phyloP scores from a whole-genome alignment of 2,888 invertebrate species.

The Tiphia femorata region DNA sequence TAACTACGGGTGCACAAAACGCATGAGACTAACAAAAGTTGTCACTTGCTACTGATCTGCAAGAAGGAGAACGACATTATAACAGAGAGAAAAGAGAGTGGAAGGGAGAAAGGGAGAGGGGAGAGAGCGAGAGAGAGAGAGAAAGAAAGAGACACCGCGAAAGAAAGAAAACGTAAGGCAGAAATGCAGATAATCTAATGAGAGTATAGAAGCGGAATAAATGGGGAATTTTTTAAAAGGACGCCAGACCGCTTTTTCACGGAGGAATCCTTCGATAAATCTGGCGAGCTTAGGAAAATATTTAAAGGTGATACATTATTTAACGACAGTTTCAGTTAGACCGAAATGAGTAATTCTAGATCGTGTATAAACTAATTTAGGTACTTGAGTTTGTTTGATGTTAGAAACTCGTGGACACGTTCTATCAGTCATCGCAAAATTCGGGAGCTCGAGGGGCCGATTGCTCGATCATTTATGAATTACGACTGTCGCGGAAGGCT shows the following conservation, averaged over 20 bases:
- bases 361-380: constrained; percentile 39
- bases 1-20: constrained; percentile 25
- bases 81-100: constrained; percentile 18
- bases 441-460: too few species aligned
- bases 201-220: constrained; percentile 22
- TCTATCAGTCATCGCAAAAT: constrained; percentile 38
- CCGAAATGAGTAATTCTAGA: constrained; percentile 21
- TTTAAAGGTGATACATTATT: constrained; percentile 35
- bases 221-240: constrained; percentile 33
- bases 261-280: constrained; percentile 11
- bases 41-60: constrained; percentile 40
- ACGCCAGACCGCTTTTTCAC: constrained; percentile 20
- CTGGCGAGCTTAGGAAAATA: constrained; percentile 23
- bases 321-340: constrained; percentile 28
- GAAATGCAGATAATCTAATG: constrained; percentile 13
- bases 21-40: constrained; percentile 38
- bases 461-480: too few species aligned
- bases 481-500: too few species aligned
- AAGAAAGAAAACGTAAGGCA: not conserved
- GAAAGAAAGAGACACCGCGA: not conserved
- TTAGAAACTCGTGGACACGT: constrained; percentile 43
- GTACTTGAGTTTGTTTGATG: constrained; percentile 50
- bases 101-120: constrained; percentile 1
- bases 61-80: constrained; percentile 16
- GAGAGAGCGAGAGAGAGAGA: not conserved